Evolutionary conservation across 1,140 invertebrate species (phyloP).

Genomic region (Drosophila sturtevanti): DNA sequence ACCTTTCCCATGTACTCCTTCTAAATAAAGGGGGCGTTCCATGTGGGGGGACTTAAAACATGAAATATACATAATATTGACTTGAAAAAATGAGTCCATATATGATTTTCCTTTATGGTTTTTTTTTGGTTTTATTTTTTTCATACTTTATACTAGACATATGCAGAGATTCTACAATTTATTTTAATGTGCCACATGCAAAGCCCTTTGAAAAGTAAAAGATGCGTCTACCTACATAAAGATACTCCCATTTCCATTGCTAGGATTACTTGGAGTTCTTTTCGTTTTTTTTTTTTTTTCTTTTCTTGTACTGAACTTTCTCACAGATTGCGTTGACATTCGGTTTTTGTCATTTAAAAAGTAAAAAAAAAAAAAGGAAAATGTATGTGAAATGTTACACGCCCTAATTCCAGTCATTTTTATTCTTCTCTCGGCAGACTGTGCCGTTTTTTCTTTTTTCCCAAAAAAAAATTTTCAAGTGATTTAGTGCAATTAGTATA

Average conservation of each 20-base stretch:
- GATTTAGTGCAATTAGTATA: conserved; percentile 80
- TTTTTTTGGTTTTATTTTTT: too few relatives aligned
- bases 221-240: neutral
- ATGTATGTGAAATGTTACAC: conserved; percentile 41
- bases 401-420: conserved; percentile 61
- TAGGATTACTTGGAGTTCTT: conserved; percentile 52
- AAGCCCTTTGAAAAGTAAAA: conserved; percentile 18
- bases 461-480: conserved; percentile 66
- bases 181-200: conserved; percentile 67
- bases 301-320: conserved; percentile 53
- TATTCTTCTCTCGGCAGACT: conserved; percentile 47
- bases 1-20: neutral
- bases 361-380: neutral
- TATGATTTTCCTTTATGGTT: conserved; percentile 20
- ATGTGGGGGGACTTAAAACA: conserved; percentile 23
- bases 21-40: neutral
- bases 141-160: conserved; percentile 55
- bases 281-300: too few relatives aligned
- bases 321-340: conserved; percentile 61
- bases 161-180: conserved; percentile 63
- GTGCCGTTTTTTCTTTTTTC: conserved; percentile 10
- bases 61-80: conserved; percentile 35
- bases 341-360: conserved; percentile 23
- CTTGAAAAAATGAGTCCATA: neutral
- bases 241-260: conserved; percentile 12